These are phyloP conservation scores for Drosophila sordidapex DNA, from an alignment of 2,888 invertebrate genomes.

Conservation along the genomic window DNA sequence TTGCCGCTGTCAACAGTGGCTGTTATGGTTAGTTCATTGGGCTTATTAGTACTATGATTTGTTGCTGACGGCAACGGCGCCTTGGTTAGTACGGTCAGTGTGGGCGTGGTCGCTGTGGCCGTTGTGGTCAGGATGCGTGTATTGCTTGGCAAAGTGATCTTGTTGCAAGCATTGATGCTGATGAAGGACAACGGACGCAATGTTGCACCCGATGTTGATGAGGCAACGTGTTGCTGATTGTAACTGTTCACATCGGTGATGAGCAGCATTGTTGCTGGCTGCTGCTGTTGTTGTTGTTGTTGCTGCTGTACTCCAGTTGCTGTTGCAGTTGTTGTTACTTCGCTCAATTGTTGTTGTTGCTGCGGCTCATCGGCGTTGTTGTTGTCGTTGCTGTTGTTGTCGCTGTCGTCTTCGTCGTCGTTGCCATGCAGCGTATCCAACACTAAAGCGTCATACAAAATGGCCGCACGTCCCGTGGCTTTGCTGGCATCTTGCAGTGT, in stretches of 20 bases:
- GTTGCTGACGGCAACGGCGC: conserved; percentile 44
- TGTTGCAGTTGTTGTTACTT: conserved; percentile 7
- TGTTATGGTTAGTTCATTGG: conserved; percentile 72
- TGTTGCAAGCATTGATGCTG: conserved; percentile 80
- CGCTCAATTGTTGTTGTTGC: conserved; percentile 48
- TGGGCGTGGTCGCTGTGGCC: conserved; percentile 59
- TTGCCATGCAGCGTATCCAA: conserved; percentile 82
- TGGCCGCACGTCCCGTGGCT: conserved; percentile 80
- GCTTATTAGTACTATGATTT: conserved; percentile 63
- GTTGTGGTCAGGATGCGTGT: conserved; percentile 78
- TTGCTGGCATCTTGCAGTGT: conserved; percentile 76
- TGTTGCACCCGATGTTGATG: conserved; percentile 51
- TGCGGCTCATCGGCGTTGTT: conserved; percentile 43
- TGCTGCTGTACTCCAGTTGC: conserved; percentile 16
- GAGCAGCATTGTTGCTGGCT: conserved; percentile 79
- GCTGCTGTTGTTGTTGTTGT: conserved; percentile 53
- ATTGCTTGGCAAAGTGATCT: conserved; percentile 80
- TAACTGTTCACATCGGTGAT: conserved; percentile 82
- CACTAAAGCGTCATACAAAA: conserved; percentile 83
- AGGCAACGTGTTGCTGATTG: conserved; percentile 65
- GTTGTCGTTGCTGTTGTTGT: conserved; percentile 23
- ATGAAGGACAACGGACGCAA: conserved; percentile 82
- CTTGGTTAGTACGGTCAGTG: conserved; percentile 55
- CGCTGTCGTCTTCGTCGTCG: conserved; percentile 66
- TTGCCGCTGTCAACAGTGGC: conserved; percentile 44